phyloP scores from a whole-genome alignment of 2,113 vertebrate species.

The Ornithorhynchus anatinus region DNA sequence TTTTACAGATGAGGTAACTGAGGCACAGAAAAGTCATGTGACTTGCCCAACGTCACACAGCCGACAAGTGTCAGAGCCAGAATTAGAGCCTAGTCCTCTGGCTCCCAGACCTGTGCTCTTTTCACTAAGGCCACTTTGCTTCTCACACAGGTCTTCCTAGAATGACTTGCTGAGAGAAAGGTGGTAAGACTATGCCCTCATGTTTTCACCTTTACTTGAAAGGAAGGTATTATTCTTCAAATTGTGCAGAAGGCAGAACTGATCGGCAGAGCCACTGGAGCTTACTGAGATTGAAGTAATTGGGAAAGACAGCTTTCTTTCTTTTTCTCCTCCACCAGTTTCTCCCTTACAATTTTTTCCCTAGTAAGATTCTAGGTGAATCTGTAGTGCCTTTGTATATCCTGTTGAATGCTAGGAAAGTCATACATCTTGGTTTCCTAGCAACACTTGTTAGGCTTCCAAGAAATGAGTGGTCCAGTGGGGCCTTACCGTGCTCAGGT shows the following conservation, averaged over 20 bases:
- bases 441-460: background rate
- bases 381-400: background rate
- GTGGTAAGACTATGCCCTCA: too few relatives aligned
- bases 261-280: background rate
- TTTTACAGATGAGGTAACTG: too few relatives aligned
- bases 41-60: too few relatives aligned
- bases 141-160: too few relatives aligned
- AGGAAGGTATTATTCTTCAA: too few relatives aligned
- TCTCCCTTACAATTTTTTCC: background rate
- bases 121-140: too few relatives aligned
- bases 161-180: too few relatives aligned
- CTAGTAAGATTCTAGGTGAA: background rate
- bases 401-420: background rate
- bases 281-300: background rate
- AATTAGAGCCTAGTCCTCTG: too few relatives aligned
- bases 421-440: background rate
- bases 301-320: background rate
- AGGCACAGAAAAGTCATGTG: too few relatives aligned
- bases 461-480: constrained; percentile 1
- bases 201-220: too few relatives aligned
- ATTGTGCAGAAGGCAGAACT: background rate
- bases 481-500: background rate
- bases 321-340: background rate
- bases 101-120: too few relatives aligned
- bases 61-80: too few relatives aligned